Percentiles rank a stretch among this genome's conserved stretches.
Conservation (phyloP, 1,140 invertebrate species). For the Vollenhovia emeryi region DNA sequence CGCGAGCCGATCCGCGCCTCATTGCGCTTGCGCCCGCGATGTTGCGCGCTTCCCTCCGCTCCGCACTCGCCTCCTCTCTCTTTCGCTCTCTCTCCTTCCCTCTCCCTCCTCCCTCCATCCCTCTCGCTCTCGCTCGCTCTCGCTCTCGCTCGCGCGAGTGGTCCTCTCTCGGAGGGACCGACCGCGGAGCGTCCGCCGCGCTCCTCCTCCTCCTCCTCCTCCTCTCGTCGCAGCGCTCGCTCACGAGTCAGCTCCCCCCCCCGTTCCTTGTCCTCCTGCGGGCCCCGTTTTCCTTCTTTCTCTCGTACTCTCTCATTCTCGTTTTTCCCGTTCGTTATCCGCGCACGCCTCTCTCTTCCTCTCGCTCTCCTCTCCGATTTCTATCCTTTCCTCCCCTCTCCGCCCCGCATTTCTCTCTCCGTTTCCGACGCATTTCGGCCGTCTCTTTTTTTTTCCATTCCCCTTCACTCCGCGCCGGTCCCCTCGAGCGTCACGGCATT, state of each 20-base stretch:
- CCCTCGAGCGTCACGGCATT: background rate
- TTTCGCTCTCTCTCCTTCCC: too few relatives aligned
- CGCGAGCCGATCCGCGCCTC: conserved; percentile 54
- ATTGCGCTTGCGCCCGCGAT: conserved; percentile 68
- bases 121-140: too few relatives aligned
- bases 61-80: conserved; percentile 15
- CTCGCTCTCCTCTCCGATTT: background rate
- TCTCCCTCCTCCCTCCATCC: too few relatives aligned
- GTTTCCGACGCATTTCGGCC: conserved; percentile 7
- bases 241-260: background rate
- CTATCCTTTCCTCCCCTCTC: conserved; percentile 20
- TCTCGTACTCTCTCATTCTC: background rate
- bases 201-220: background rate
- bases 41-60: conserved; percentile 56
- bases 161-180: conserved; percentile 51
- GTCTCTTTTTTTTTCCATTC: background rate
- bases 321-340: background rate
- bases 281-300: conserved; percentile 5
- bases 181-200: conserved; percentile 39
- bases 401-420: conserved; percentile 1
- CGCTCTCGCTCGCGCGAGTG: too few relatives aligned
- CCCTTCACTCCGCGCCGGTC: background rate
- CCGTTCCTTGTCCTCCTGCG: conserved; percentile 11
- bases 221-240: background rate
- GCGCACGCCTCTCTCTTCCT: background rate